Conservation (phyloP, 2,797 vertebrate species). For the Rhynchonycteris naso region DNA sequence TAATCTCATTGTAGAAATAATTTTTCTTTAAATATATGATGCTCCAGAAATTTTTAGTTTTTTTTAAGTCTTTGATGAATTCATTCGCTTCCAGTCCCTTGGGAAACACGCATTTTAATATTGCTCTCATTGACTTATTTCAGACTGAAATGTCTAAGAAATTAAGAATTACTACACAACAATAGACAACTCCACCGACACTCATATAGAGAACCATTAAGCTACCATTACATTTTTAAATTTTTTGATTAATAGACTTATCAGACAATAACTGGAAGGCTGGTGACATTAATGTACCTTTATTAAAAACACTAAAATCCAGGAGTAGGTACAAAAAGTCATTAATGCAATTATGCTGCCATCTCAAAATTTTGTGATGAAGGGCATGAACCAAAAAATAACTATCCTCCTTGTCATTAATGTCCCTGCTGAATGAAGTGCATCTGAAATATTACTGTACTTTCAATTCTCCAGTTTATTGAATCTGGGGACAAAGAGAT, state of each 20-base stretch:
- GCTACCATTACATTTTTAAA: conserved; percentile 23
- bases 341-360: conserved; percentile 67
- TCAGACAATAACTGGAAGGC: conserved; percentile 58
- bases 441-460: conserved; percentile 49
- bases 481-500: not conserved
- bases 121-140: conserved; percentile 47
- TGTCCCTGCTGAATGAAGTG: conserved; percentile 71
- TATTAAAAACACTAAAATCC: conserved; percentile 28
- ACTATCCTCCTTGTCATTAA: conserved; percentile 62
- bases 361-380: conserved; percentile 69
- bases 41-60: not conserved
- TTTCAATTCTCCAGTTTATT: conserved; percentile 56
- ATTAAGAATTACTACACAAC: conserved; percentile 33
- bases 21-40: conserved; percentile 19
- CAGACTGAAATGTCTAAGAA: conserved; percentile 13
- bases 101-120: conserved; percentile 29
- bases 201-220: conserved; percentile 73
- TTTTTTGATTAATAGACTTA: conserved; percentile 62
- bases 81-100: not conserved
- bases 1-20: not conserved
- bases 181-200: conserved; percentile 12
- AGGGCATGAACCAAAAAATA: conserved; percentile 62
- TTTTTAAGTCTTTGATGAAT: conserved; percentile 11
- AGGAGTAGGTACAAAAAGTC: conserved; percentile 10
- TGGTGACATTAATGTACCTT: conserved; percentile 64